Conservation (phyloP, 1,140 invertebrate genomes). For the Nasonia giraulti region DNA sequence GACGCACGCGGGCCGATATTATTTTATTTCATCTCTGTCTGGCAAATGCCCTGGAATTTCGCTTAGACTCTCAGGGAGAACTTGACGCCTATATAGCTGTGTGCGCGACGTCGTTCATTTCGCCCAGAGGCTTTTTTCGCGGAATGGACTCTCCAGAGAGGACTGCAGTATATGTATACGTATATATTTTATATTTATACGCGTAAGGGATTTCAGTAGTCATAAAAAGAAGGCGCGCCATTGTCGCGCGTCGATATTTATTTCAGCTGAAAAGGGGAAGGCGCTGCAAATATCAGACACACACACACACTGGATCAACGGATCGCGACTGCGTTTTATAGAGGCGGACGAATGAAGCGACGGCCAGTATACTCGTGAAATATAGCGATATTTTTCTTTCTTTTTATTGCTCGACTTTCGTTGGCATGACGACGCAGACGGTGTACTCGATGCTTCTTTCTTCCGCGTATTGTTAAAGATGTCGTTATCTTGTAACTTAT, state of each 20-base stretch:
- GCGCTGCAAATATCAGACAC: slow-evolving; percentile 1
- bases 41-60: background rate
- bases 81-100: background rate
- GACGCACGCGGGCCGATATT: slow-evolving; percentile 51
- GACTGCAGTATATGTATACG: background rate
- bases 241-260: slow-evolving; percentile 44
- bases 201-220: slow-evolving; percentile 15
- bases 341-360: background rate
- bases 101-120: background rate
- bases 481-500: no score
- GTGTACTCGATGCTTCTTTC: background rate
- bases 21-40: slow-evolving; percentile 26
- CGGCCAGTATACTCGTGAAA: slow-evolving; percentile 7
- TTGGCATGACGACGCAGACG: background rate
- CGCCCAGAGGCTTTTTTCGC: background rate
- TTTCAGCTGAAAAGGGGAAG: background rate
- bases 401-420: background rate
- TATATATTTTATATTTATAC: slow-evolving; percentile 27
- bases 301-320: background rate
- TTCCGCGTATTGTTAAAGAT: no score
- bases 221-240: slow-evolving; percentile 18
- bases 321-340: slow-evolving; percentile 44
- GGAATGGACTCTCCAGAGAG: background rate
- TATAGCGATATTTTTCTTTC: background rate
- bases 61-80: background rate